Evolutionary conservation across 2,113 vertebrate genomes (phyloP).

Genomic region (Cryptotis parvus): DNA sequence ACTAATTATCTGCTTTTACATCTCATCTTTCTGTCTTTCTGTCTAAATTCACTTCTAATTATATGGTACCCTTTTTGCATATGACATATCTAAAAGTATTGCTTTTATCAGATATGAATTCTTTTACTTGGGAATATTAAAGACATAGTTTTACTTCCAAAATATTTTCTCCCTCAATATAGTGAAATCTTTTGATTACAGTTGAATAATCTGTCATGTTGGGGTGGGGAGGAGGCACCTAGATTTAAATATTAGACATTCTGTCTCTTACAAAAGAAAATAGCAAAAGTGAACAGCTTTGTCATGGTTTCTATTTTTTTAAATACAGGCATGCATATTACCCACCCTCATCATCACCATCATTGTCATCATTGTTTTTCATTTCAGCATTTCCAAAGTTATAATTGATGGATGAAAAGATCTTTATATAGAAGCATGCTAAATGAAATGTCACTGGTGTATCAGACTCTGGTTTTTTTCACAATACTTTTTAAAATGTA

Average conservation of each 20-base stretch:
- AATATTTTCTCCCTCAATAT: conserved; percentile 53
- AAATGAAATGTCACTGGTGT: conserved; percentile 70
- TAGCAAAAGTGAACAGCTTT: not conserved
- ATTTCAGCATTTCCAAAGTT: conserved; percentile 70
- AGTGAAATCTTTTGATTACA: conserved; percentile 74
- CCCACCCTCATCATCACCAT: not conserved
- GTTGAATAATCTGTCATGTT: conserved; percentile 28
- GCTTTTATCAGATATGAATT: conserved; percentile 84
- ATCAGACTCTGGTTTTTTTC: too few relatives aligned
- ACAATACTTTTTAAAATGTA: too few relatives aligned
- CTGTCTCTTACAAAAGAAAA: conserved; percentile 45
- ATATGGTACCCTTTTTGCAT: conserved; percentile 82
- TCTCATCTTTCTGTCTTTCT: conserved; percentile 88
- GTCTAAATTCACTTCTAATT: conserved; percentile 89
- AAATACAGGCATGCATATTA: not conserved
- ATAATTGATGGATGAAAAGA: conserved; percentile 34
- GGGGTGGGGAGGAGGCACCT: not conserved
- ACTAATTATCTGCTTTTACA: conserved; percentile 88
- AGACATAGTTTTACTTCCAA: conserved; percentile 73
- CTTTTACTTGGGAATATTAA: conserved; percentile 83
- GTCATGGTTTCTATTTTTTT: not conserved
- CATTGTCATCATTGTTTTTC: not conserved
- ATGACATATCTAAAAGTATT: conserved; percentile 80
- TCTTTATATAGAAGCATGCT: conserved; percentile 69
- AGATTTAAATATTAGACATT: conserved; percentile 58